Evolutionary conservation across 2,888 invertebrate species (phyloP).

Genomic region (Yponomeuta malinellus): DNA sequence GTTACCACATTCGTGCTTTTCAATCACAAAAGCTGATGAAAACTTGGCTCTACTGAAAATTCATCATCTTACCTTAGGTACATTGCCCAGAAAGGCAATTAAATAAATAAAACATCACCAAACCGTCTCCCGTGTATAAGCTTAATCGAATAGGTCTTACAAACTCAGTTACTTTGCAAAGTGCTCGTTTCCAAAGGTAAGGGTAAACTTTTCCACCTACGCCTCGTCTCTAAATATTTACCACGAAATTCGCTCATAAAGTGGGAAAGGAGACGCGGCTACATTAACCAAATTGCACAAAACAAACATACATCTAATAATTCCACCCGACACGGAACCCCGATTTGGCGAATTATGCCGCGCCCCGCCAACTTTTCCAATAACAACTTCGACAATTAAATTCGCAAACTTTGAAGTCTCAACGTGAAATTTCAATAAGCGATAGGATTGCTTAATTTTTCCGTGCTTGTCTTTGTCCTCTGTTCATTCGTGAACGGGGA

Average conservation of each 20-base stretch:
- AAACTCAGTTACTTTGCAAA: conserved; percentile 9
- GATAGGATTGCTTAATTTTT: conserved; percentile 41
- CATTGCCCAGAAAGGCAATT: background rate
- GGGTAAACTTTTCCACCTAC: conserved; percentile 7
- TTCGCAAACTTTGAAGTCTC: conserved; percentile 53
- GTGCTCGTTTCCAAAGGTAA: conserved; percentile 2
- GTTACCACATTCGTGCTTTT: too few relatives aligned
- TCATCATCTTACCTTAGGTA: background rate
- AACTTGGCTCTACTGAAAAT: background rate
- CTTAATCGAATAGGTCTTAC: conserved; percentile 6
- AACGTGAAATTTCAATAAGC: conserved; percentile 66
- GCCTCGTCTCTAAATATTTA: conserved; percentile 7
- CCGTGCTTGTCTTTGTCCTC: conserved; percentile 25
- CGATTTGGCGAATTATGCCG: conserved; percentile 55
- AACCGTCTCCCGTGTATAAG: background rate
- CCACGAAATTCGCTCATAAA: conserved; percentile 9
- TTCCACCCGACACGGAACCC: conserved; percentile 48
- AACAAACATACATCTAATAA: conserved; percentile 68
- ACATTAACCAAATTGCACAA: conserved; percentile 63
- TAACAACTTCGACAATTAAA: conserved; percentile 72
- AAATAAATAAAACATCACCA: background rate
- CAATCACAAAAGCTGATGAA: too few relatives aligned
- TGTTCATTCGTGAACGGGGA: conserved; percentile 22
- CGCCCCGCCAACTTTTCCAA: conserved; percentile 68
- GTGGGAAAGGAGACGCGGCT: conserved; percentile 20